Conservation (phyloP, 2,797 vertebrate genomes). For the Oryzias sinensis region DNA sequence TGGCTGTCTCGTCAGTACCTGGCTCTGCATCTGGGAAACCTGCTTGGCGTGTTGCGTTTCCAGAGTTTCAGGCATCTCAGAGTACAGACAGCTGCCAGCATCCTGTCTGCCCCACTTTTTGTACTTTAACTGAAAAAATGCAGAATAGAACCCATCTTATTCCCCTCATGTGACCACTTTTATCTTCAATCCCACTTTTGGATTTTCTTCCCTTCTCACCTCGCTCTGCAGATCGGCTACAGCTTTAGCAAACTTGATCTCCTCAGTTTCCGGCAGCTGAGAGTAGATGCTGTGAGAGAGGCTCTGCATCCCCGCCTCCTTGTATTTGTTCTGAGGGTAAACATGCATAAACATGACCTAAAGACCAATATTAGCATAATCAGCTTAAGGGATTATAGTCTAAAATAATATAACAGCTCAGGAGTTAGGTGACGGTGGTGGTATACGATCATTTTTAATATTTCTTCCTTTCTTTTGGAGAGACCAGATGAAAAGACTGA, state of each 20-base stretch:
- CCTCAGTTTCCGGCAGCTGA: slow-evolving; percentile 84
- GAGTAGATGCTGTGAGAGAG: slow-evolving; percentile 82
- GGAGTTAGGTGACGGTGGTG: too few species aligned
- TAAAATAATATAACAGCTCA: too few species aligned
- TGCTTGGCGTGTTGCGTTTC: slow-evolving; percentile 87
- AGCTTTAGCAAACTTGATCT: slow-evolving; percentile 63
- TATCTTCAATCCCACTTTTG: not conserved
- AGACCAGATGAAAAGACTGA: too few species aligned
- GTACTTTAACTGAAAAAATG: slow-evolving; percentile 78
- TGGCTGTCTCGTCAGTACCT: slow-evolving; percentile 71
- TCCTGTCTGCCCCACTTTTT: slow-evolving; percentile 77
- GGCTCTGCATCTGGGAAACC: slow-evolving; percentile 83
- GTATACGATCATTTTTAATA: too few species aligned
- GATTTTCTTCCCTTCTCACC: slow-evolving; percentile 25
- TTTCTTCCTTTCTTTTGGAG: too few species aligned
- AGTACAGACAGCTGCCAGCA: slow-evolving; percentile 80
- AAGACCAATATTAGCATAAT: too few species aligned
- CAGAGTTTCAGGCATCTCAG: slow-evolving; percentile 85
- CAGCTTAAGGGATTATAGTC: too few species aligned
- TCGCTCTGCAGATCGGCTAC: slow-evolving; percentile 60
- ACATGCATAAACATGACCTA: not conserved
- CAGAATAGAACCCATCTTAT: not conserved
- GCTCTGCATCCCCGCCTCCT: slow-evolving; percentile 74
- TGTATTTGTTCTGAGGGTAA: slow-evolving; percentile 82
- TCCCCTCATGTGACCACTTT: too few species aligned